phyloP scores from a whole-genome alignment of 2,797 vertebrate species.

The Hypotaenidia philippensis region DNA sequence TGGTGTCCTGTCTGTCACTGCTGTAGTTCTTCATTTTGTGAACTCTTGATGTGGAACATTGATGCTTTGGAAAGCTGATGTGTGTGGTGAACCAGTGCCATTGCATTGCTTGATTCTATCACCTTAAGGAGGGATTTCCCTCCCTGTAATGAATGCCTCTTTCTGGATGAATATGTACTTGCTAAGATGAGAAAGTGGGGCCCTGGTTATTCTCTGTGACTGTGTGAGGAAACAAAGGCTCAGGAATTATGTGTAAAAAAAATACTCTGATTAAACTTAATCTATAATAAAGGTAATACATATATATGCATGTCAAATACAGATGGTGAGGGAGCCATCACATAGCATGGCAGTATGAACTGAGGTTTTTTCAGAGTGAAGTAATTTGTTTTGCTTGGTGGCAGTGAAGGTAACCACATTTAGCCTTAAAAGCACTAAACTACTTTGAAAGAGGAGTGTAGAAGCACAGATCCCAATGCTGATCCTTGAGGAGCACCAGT shows the following conservation, averaged over 20 bases:
- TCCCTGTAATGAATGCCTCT: not conserved
- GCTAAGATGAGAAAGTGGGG: not conserved
- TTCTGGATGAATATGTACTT: not conserved
- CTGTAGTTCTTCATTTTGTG: not conserved
- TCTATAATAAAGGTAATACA: not conserved
- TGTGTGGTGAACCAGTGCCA: not conserved
- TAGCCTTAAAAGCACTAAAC: not conserved
- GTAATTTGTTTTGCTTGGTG: not conserved
- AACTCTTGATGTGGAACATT: not conserved
- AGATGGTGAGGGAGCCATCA: not conserved
- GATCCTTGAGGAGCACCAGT: too few relatives aligned
- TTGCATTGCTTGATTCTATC: not conserved
- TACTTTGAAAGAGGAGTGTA: not conserved
- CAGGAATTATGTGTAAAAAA: not conserved
- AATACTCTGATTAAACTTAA: not conserved
- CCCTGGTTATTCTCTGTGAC: not conserved
- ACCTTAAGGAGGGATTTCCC: not conserved
- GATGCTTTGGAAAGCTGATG: not conserved
- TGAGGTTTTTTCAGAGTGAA: not conserved
- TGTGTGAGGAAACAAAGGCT: not conserved
- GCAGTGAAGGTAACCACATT: not conserved
- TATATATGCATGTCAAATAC: not conserved
- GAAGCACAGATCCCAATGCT: not conserved
- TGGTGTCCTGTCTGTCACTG: not conserved
- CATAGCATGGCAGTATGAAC: rapidly evolving